Evolutionary conservation across 2,888 invertebrate genomes (phyloP), one percentile per base, ranked within the genome.

Genomic region (Erynnis tages): DNA sequence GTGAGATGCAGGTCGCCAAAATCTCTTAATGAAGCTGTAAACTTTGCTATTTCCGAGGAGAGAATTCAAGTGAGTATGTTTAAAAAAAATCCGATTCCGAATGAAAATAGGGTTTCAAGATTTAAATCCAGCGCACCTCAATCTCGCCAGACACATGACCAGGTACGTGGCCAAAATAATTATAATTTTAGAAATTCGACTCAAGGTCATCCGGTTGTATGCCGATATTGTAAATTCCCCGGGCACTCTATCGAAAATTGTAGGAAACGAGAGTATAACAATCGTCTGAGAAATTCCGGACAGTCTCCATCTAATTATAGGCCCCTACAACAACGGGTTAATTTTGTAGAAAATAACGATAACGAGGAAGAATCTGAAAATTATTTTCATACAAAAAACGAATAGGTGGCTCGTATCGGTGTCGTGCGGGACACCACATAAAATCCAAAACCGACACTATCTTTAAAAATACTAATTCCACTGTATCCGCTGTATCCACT

Each of bases 1-100:
- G 49, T 54, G 0, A 35, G 54, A 8, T 45, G 57, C 13, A 54
- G n/a, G n/a, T 14, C 13, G 0, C 38, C 41, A 4, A 44, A 14
- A 30, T 38, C 14, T 2, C n/a, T 54, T 2, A 54, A 52, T 13
- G 52, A 44, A 21, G 44, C 44, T 2, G 11, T 44, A 19, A 43
- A 43, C 11, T 16, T 27, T 6, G 43, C 43, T 4, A 30, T 43
- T 7, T 53, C 53, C 0, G 44, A 55, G 8, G 53, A 55, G 8
- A 30, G 17, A 17, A 57, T 55, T 1, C 57, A 54, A 30, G 29
- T 19, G 8, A 19, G 6, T 2, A 8, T 30, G 6, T 30, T 19
- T 4, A 30, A 19, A 16, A 7, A 11, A 30, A 8, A n/a, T 29
- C 29, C 17, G 1, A 21, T 11, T 10, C 1, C 37, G 2, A 37